Evolutionary conservation across 2,797 vertebrate genomes (phyloP).

Genomic region (Macropodus opercularis): DNA sequence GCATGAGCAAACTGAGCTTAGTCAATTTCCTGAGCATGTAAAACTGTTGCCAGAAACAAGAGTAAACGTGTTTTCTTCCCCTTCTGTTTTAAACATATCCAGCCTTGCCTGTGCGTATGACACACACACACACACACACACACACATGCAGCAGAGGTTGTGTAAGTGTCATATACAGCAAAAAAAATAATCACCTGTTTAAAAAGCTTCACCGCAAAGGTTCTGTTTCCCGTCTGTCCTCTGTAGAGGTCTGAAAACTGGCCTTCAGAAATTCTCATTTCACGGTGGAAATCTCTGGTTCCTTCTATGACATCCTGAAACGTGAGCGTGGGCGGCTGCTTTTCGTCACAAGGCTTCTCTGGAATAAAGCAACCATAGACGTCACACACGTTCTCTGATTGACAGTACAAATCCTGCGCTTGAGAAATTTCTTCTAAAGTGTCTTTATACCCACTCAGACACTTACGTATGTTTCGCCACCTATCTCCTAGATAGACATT

Average conservation of each 20-base stretch:
- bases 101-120: not conserved
- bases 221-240: constrained; percentile 64
- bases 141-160: too few species aligned
- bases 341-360: constrained; percentile 20
- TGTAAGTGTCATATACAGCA: too few species aligned
- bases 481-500: too few species aligned
- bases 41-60: not conserved
- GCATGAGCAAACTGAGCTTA: not conserved
- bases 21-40: not conserved
- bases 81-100: not conserved
- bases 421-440: too few species aligned
- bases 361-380: constrained; percentile 9
- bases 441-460: too few species aligned
- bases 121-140: too few species aligned
- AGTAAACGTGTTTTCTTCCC: not conserved
- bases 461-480: too few species aligned
- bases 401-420: too few species aligned
- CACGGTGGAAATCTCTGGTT: constrained; percentile 79
- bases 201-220: constrained; percentile 81
- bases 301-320: constrained; percentile 74
- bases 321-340: constrained; percentile 47
- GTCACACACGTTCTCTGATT: too few species aligned
- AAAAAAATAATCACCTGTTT: constrained; percentile 76
- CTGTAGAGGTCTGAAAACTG: constrained; percentile 77
- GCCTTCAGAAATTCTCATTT: constrained; percentile 77